Base-by-base conservation (phyloP, 2,888 invertebrate species). In the Drosophila limbata region DNA sequence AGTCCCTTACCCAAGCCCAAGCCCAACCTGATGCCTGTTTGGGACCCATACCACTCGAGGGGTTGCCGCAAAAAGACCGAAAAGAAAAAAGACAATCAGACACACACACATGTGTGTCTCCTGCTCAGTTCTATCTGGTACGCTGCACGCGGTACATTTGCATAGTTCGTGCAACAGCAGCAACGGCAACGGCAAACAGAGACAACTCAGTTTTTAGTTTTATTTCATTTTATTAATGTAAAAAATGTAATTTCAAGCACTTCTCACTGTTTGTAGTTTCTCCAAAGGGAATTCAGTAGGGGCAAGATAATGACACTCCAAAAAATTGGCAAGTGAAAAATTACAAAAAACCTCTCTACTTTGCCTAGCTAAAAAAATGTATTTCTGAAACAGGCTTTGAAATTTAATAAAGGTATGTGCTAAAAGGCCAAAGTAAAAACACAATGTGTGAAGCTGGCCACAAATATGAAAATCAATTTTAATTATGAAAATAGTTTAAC, bases 131-230 rank as follows among this genome's bases (percentile, higher is more conserved):
- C 88, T 84, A 84, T 84, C 84, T 88, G 79, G 63, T 71, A 60
- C 71, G 51, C 65, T 88, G 88, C 88, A 88, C 87, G 87, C 84
- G 66, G 79, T 71, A 63, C 74, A 84, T 84, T 84, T 88, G 84
- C 84, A 84, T 88, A 84, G 88, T 85, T 68, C 57, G 56, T 69
- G 74, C 70, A 77, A 57, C 47, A 69, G 53, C 57, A 55, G 50
- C 31, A 40, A 56, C 47, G 50, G 53, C 31, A 40, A 56, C 47
- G 45, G 53, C 39, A 21, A 63, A 55, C 55, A 51, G 47, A n/a
- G 60, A 67, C 47, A 67, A 57, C 53, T 73, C 56, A 57, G 53
- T 78, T 70, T 62, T 51, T 68, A 39, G 63, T 63, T 81, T 66
- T 64, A 65, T 84, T 83, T 84, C 57, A 63, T 60, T 77, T 85